phyloP scores from a whole-genome alignment of 2,888 invertebrate species.

The Latheticus oryzae region DNA sequence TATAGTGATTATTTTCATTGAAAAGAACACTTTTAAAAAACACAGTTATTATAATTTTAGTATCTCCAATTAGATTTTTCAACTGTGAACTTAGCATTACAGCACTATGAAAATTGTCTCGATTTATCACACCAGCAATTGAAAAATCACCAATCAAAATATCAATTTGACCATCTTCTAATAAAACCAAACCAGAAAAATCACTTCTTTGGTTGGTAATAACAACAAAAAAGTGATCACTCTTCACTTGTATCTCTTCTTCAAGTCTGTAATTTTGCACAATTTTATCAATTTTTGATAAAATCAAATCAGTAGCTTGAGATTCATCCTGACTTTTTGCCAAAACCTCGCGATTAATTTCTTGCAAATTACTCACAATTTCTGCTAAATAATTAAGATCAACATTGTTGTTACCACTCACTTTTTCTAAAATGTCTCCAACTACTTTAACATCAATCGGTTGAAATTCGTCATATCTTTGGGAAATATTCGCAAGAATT shows the following conservation, averaged over 20 bases:
- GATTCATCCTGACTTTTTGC: slow-evolving; percentile 15
- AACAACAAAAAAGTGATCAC: neutral
- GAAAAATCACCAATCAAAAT: neutral
- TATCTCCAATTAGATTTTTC: slow-evolving; percentile 26
- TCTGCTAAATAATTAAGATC: slow-evolving; percentile 17
- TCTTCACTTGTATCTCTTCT: neutral
- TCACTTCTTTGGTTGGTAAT: slow-evolving; percentile 3
- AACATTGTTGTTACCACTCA: slow-evolving; percentile 12
- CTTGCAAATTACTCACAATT: slow-evolving; percentile 39
- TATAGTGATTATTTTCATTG: slow-evolving; percentile 17
- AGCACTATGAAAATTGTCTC: slow-evolving; percentile 27
- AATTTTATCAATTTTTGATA: slow-evolving; percentile 32
- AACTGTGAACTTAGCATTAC: slow-evolving; percentile 44
- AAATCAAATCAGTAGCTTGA: slow-evolving; percentile 37
- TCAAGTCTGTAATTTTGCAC: neutral
- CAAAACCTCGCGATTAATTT: slow-evolving; percentile 20
- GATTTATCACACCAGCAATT: neutral
- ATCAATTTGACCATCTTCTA: neutral
- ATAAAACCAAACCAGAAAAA: slow-evolving; percentile 7
- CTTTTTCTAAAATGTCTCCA: slow-evolving; percentile 25
- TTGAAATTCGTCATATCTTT: slow-evolving; percentile 34
- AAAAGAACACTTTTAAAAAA: slow-evolving; percentile 48
- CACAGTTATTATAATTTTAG: slow-evolving; percentile 45
- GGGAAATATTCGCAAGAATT: slow-evolving; percentile 34
- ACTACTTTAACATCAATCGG: slow-evolving; percentile 39